These are phyloP conservation scores for Neosilurus hyrtlii DNA, from an alignment of 2,797 vertebrate species.

Conservation along the genomic window DNA sequence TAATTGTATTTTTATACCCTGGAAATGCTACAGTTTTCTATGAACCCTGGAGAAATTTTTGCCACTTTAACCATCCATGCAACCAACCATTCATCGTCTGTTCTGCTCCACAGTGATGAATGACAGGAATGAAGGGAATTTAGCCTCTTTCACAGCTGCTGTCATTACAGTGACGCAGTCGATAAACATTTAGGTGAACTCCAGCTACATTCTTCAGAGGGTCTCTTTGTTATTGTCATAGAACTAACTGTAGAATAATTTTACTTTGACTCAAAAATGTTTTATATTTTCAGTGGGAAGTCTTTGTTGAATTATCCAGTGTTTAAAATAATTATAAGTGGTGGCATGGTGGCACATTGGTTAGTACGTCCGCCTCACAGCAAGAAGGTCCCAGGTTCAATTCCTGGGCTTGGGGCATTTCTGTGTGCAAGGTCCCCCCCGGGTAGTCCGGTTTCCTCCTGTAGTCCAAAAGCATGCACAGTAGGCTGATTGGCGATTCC, in stretches of 20 bases:
- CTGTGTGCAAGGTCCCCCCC: no score
- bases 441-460: no score
- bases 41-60: not conserved
- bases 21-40: not conserved
- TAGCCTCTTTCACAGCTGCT: not conserved
- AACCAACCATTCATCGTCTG: not conserved
- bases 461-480: no score
- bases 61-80: not conserved
- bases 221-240: not conserved
- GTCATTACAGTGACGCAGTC: not conserved
- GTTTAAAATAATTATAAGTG: not conserved
- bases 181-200: not conserved
- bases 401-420: no score
- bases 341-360: no score
- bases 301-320: not conserved
- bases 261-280: not conserved
- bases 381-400: no score
- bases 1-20: not conserved
- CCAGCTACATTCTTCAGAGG: not conserved
- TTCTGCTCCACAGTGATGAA: not conserved
- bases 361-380: no score
- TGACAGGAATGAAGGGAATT: not conserved
- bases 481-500: no score
- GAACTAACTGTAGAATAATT: not conserved
- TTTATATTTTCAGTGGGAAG: not conserved